A percentile compares a stretch with the other conserved stretches of the same genome.
phyloP scores from a whole-genome alignment of 2,888 invertebrate species.

The Strigamia crassipes region DNA sequence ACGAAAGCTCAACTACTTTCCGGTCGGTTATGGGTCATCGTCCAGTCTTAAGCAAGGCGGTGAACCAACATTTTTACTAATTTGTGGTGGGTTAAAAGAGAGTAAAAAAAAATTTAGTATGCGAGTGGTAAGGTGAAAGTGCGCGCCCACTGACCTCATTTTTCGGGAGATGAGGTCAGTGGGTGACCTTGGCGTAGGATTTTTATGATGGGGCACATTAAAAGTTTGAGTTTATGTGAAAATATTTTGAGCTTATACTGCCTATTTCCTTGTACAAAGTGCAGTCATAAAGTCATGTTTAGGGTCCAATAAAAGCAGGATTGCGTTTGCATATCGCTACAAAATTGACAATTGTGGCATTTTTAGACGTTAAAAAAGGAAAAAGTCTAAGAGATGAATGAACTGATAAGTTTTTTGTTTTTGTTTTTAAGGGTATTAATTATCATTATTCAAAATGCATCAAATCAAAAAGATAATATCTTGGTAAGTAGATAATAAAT shows the following conservation, averaged over 20 bases:
- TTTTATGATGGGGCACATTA: conserved; percentile 7
- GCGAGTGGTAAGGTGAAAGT: conserved; percentile 13
- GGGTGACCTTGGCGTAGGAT: conserved; percentile 19
- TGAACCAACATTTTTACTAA: background rate
- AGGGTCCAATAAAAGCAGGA: background rate
- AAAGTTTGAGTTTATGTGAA: background rate
- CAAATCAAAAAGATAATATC: background rate
- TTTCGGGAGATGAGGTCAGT: conserved; percentile 18
- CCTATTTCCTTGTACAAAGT: background rate
- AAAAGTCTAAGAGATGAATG: background rate
- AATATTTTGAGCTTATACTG: background rate
- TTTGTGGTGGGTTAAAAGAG: background rate
- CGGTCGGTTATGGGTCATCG: conserved; percentile 38
- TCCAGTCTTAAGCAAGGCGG: conserved; percentile 20
- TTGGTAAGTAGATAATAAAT: background rate
- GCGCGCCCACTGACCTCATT: conserved; percentile 30
- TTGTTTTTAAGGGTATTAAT: background rate
- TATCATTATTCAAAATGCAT: background rate
- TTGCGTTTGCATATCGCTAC: background rate
- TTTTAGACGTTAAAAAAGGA: background rate
- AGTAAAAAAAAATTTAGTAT: background rate
- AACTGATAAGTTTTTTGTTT: background rate
- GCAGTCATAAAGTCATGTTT: background rate
- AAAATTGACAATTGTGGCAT: background rate
- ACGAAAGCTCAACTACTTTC: conserved; percentile 2